Evolutionary conservation across 2,113 vertebrate species (phyloP).

Genomic region (Pteronura brasiliensis): DNA sequence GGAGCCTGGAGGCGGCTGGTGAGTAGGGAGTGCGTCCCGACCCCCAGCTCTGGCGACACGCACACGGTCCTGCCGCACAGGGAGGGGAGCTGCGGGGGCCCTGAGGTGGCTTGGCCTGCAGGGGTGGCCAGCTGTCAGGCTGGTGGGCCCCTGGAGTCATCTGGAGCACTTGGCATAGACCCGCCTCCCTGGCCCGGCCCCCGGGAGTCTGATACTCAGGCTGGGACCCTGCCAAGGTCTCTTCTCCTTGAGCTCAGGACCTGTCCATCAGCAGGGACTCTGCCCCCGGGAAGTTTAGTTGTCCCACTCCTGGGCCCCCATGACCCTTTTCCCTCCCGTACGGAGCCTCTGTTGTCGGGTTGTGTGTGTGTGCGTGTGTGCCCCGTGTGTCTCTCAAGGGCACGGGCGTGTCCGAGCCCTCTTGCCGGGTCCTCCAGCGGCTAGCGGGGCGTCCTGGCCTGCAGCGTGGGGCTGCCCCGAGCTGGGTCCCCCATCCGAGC

Average conservation of each 20-base stretch:
- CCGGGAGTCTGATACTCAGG: background rate
- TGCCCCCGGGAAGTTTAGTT: fast-evolving
- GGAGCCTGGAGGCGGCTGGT: background rate
- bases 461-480: background rate
- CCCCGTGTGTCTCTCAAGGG: background rate
- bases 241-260: background rate
- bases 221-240: too few species aligned
- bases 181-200: fast-evolving
- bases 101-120: fast-evolving
- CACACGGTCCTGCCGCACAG: fast-evolving
- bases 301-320: background rate
- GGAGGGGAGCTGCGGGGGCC: background rate
- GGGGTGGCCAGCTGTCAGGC: too few species aligned
- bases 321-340: fast-evolving
- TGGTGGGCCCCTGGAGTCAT: too few species aligned
- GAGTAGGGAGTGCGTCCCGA: fast-evolving
- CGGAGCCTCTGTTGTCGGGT: background rate
- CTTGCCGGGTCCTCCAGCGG: background rate
- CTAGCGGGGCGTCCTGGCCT: background rate
- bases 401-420: background rate
- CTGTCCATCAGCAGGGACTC: background rate
- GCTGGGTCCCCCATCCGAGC: background rate
- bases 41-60: background rate
- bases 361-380: background rate
- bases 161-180: background rate